Base-by-base conservation (phyloP, 2,797 vertebrate species). In the Nyctalus aviator region DNA sequence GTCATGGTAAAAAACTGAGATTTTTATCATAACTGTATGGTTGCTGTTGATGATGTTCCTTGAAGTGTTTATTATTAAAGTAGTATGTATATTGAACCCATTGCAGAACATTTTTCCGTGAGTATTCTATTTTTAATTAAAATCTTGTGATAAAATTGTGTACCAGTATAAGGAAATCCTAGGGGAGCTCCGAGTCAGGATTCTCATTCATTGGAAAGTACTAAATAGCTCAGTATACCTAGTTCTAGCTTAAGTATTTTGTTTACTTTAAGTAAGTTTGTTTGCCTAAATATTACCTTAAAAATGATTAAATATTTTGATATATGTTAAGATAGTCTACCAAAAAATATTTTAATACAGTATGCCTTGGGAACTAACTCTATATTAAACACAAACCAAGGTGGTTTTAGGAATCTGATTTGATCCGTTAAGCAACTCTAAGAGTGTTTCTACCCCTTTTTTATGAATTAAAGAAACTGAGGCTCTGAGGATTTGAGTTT, bases 11-110 rank as follows among this genome's bases (percentile, higher is more conserved):
- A 69, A 91, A 95, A 90, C 93, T 85, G 90, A 93, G 46, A 23
- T 92, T 95, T 86, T 93, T 89, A 53, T 71, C 84, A 3, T 90
- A 91, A 32, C 27, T 68, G 78, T 95, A 59, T 77, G 30, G 17
- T 68, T 94, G 44, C 84, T 93, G 20, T 88, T 94, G 81, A 72
- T 94, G 23, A 9, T 89, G 17, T 93, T 95, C 94, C 64, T 94
- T 89, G 53, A 90, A 81, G 62, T 37, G 94, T 69, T 96, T 88
- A 66, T 48, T 94, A 8, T 91, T 90, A 84, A 94, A 90, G 10
- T 85, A 84, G 12, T 83, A 37, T 86, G 44, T 91, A 30, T 88
- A 64, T 90, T 94, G 71, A 50, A 86, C 55, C 25, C 44, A 92
- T 78, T 90, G 68, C 41, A 69, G 15, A 75, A 50, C 14, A n/a